phyloP scores from a whole-genome alignment of 2,888 invertebrate genomes.

The Torymus texanus region DNA sequence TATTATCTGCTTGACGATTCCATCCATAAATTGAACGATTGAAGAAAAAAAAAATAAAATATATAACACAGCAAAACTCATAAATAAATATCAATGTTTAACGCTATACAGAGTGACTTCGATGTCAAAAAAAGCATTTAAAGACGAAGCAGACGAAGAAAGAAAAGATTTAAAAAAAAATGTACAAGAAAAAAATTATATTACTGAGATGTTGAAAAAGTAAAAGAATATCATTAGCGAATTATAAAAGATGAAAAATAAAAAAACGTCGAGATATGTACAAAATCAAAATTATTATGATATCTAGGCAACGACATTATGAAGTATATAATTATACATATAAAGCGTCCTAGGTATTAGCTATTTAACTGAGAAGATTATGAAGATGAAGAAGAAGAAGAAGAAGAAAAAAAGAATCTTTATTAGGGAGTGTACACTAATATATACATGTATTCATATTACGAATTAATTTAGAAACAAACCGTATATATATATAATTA shows the following conservation, averaged over 20 bases:
- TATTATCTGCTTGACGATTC: constrained; percentile 45
- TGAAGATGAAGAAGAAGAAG: too few relatives aligned
- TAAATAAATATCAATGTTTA: constrained; percentile 31
- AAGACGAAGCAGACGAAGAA: too few relatives aligned
- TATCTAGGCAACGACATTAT: constrained; percentile 31
- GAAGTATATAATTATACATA: constrained; percentile 33
- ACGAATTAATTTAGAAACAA: constrained; percentile 30
- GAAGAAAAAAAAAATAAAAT: neutral
- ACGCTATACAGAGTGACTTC: constrained; percentile 9
- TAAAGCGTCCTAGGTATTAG: constrained; percentile 47
- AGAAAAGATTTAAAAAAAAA: constrained; percentile 11
- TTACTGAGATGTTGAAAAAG: constrained; percentile 14
- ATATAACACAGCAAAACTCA: constrained; percentile 11
- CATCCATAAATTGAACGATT: constrained; percentile 51
- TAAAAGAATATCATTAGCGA: neutral
- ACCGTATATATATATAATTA: neutral
- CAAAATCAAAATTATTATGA: constrained; percentile 52
- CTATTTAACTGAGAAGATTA: constrained; percentile 35
- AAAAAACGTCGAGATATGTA: too few relatives aligned
- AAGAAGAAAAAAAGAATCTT: constrained; percentile 25
- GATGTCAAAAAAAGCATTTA: constrained; percentile 21
- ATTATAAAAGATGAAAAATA: constrained; percentile 31
- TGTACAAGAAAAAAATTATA: constrained; percentile 23
- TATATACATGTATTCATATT: constrained; percentile 47
- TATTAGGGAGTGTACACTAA: constrained; percentile 48